phyloP scores from a whole-genome alignment of 2,113 vertebrate species.

The Mesembrinibis cayennensis region DNA sequence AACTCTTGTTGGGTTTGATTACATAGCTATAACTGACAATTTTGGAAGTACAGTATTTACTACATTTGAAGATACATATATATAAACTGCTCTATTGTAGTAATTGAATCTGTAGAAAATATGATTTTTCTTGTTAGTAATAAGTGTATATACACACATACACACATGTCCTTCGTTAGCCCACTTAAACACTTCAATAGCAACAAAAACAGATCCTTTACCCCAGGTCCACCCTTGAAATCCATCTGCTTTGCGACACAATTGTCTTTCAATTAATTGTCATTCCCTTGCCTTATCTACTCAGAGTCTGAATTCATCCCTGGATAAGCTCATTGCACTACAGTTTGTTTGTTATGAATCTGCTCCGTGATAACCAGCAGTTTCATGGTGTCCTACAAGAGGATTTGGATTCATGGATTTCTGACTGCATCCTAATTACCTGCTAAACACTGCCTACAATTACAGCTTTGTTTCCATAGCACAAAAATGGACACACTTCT shows the following conservation, averaged over 20 bases:
- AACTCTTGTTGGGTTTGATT: background rate
- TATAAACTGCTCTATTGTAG: background rate
- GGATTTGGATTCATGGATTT: background rate
- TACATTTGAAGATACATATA: background rate
- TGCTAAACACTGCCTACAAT: background rate
- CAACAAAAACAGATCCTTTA: background rate
- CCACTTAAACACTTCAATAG: background rate
- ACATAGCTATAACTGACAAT: background rate
- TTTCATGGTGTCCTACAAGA: background rate
- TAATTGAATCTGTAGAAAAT: background rate
- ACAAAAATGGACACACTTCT: background rate
- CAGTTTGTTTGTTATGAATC: background rate
- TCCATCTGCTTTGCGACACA: background rate
- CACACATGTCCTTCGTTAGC: background rate
- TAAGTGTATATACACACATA: rapidly evolving
- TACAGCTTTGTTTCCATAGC: background rate
- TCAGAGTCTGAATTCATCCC: background rate
- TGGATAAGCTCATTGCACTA: background rate
- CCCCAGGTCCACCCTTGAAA: background rate
- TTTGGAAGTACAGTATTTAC: background rate
- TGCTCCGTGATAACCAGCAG: background rate
- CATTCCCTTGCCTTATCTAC: background rate
- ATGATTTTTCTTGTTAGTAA: background rate
- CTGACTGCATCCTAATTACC: background rate
- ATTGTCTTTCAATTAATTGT: background rate